Base-by-base conservation (phyloP, 2,113 vertebrate genomes). In the Oncorhynchus masou region DNA sequence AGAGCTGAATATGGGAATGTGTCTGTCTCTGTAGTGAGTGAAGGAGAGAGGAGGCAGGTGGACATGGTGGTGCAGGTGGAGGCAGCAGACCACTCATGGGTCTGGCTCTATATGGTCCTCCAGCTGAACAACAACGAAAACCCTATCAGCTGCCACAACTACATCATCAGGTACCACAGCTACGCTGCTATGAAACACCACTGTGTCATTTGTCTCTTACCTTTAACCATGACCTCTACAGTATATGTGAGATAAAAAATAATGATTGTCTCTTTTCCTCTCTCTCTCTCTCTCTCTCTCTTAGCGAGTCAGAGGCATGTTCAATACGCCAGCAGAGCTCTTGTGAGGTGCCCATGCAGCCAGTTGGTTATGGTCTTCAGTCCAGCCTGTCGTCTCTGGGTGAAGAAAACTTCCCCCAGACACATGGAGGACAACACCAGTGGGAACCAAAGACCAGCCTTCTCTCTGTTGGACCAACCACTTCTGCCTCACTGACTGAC, bases 301-400 rank as follows among this genome's bases (percentile, higher is more conserved):
- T 39, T 87, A 97, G 96, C 87, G 95, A 97, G 27, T 87, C 91
- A 1, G 96, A 99, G 84, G 97, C 96, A 27, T 97, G 96, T 95
- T 94, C 96, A n/a, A 92, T 98, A 59, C 93, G 96, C 62, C 96
- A 97, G 84, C 97, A 98, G 1, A 89, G 87, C 7, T 93, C 92
- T 49, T 87, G 91, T 1, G 94, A 94, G 31, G 91, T 91, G 71
- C 79, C 85, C 70, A 78, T 84, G 87, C 71, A 90, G 87, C 27
- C 84, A 81, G 87, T 79, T 87, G 86, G 89, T 75, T 25, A 77
- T 3, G 92, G 88, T 77, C 91, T 91, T 22, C 92, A 91, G 31
- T 94, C 93, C 78, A 93, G 91, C 68, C 91, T 94, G 83, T 94
- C 95, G 54, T 92, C 94, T 64, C 76, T 94, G 78, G 95, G 96